A percentile compares a stretch with the other conserved stretches of the same genome.
Conservation (phyloP, 2,888 invertebrate species). For the Artemia sp. region DNA sequence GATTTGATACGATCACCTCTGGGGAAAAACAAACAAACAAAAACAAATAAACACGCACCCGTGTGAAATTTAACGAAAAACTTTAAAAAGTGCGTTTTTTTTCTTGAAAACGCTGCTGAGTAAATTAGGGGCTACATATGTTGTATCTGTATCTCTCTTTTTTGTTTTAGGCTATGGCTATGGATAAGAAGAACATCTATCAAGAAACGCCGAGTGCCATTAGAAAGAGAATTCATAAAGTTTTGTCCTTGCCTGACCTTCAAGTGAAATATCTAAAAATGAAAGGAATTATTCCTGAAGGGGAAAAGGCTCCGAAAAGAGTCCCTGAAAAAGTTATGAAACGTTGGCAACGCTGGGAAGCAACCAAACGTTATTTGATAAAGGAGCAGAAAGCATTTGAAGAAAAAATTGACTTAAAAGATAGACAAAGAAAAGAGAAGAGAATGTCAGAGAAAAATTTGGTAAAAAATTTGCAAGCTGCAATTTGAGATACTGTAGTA, state of each 20-base stretch:
- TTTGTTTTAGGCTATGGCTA: background rate
- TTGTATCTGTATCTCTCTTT: background rate
- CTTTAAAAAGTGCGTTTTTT: no score
- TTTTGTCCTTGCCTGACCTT: background rate
- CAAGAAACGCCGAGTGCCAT: background rate
- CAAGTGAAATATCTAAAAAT: background rate
- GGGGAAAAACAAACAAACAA: no score
- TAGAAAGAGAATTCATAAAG: background rate
- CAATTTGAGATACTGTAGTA: no score
- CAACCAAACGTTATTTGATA: background rate
- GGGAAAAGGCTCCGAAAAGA: background rate
- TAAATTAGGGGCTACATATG: background rate
- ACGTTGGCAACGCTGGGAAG: slow-evolving; percentile 11
- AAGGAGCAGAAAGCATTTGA: background rate
- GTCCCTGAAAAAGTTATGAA: background rate
- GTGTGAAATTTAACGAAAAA: no score
- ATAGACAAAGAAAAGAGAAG: background rate
- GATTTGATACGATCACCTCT: no score
- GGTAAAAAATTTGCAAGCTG: background rate
- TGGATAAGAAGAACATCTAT: background rate
- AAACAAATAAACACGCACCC: no score
- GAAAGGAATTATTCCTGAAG: background rate
- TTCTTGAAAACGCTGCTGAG: no score
- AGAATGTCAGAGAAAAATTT: background rate
- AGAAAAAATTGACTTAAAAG: slow-evolving; percentile 1